Evolutionary conservation across 2,888 invertebrate genomes (phyloP).

Genomic region (Empis livida): DNA sequence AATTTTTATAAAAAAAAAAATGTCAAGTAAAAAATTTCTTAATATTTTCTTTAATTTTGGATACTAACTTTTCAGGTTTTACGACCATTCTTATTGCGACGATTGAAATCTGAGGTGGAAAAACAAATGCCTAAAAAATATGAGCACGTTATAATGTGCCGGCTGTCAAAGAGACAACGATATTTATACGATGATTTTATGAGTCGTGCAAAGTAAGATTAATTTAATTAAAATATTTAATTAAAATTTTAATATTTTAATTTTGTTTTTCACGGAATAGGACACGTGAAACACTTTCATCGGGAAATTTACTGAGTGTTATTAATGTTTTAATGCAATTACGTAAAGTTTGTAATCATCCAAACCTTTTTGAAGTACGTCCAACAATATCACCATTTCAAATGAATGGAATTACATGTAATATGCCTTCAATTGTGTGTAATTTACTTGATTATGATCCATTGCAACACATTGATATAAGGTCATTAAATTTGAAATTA

Average conservation of each 20-base stretch:
- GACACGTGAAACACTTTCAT: conserved; percentile 83
- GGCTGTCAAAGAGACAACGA: conserved; percentile 89
- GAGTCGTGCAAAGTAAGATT: conserved; percentile 78
- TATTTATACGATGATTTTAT: conserved; percentile 99
- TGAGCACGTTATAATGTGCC: conserved; percentile 88
- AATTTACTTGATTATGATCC: conserved; percentile 59
- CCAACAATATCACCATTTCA: conserved; percentile 91
- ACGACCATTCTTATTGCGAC: conserved; percentile 81
- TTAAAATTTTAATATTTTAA: conserved; percentile 1
- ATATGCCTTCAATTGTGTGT: conserved; percentile 59
- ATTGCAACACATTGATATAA: conserved; percentile 53
- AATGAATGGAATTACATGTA: conserved; percentile 60
- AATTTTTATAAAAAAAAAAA: not conserved
- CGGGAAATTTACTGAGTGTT: conserved; percentile 88
- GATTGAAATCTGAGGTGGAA: conserved; percentile 90
- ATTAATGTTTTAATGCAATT: conserved; percentile 96
- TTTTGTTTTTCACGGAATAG: too few relatives aligned
- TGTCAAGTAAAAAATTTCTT: not conserved
- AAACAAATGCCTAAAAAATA: conserved; percentile 95
- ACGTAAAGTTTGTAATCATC: conserved; percentile 96
- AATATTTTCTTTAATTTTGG: not conserved
- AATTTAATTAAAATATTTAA: conserved; percentile 2
- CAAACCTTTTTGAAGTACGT: conserved; percentile 93
- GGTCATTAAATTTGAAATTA: conserved; percentile 49
- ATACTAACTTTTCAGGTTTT: conserved; percentile 52